A percentile compares a stretch with the other conserved stretches of the same genome.
phyloP scores from a whole-genome alignment of 64 coral and sea anemone genomes.

The Montipora sp. region DNA sequence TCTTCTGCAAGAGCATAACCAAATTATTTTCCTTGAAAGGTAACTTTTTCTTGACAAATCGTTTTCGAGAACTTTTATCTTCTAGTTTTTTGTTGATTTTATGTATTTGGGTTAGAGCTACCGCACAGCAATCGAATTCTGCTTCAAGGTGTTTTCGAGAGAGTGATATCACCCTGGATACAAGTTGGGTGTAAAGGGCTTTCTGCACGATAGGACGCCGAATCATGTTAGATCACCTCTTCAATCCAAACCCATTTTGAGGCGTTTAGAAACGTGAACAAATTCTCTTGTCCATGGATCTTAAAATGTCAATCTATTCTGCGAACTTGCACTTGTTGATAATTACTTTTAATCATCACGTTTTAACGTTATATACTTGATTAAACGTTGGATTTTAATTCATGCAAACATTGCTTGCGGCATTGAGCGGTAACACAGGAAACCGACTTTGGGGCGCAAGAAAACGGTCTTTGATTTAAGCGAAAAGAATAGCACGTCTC shows the following conservation, averaged over 20 bases:
- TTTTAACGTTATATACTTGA: neutral
- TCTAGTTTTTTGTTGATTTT: too few species aligned
- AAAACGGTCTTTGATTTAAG: too few species aligned
- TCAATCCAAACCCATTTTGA: neutral
- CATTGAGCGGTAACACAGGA: neutral
- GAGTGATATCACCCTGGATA: neutral
- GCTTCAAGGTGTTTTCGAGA: neutral
- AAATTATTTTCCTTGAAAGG: too few species aligned
- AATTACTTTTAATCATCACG: neutral
- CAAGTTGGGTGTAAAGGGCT: neutral
- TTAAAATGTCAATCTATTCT: neutral
- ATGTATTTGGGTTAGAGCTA: too few species aligned
- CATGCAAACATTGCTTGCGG: conserved; percentile 27
- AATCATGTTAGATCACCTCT: neutral
- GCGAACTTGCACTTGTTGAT: neutral
- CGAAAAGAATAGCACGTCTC: too few species aligned
- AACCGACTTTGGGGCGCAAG: too few species aligned
- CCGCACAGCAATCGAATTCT: neutral
- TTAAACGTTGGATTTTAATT: neutral
- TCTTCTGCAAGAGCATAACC: too few species aligned
- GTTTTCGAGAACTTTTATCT: too few species aligned
- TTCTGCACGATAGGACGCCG: neutral
- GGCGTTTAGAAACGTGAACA: neutral
- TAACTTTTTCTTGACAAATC: too few species aligned
- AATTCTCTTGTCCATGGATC: neutral